Conservation (phyloP, 2,888 invertebrate genomes). For the Rhaphigaster nebulosa region DNA sequence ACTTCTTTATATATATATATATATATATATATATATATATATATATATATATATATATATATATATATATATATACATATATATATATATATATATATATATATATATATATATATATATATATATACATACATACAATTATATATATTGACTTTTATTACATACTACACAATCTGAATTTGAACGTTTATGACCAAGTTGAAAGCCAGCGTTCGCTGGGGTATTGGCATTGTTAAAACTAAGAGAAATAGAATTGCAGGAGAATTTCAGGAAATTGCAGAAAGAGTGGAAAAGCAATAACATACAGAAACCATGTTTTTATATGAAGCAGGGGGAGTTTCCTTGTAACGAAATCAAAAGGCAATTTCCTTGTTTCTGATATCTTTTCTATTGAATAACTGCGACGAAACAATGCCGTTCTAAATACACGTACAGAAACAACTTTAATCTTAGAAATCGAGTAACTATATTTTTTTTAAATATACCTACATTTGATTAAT, state of each 20-base stretch:
- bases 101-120: too few species aligned
- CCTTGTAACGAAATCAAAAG: constrained; percentile 10
- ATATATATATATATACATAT: too few species aligned
- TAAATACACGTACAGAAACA: background rate
- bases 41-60: too few species aligned
- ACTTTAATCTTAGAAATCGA: background rate
- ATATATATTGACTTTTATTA: too few species aligned
- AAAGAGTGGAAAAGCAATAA: constrained; percentile 27
- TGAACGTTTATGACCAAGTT: too few species aligned
- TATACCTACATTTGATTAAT: background rate
- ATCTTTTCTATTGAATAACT: constrained; percentile 41
- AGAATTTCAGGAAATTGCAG: constrained; percentile 3
- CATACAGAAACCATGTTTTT: constrained; percentile 41
- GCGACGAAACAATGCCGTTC: background rate
- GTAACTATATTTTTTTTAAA: background rate
- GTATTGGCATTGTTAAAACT: background rate
- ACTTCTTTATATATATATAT: too few species aligned
- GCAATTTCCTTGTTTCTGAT: constrained; percentile 40
- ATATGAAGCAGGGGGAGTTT: constrained; percentile 2
- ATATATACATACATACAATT: too few species aligned
- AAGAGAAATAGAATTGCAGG: background rate
- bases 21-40: too few species aligned
- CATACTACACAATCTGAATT: too few species aligned
- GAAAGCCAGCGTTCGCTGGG: background rate
- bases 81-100: too few species aligned